Evolutionary conservation across 1,140 invertebrate species (phyloP).

Genomic region (Laupala kohalensis): DNA sequence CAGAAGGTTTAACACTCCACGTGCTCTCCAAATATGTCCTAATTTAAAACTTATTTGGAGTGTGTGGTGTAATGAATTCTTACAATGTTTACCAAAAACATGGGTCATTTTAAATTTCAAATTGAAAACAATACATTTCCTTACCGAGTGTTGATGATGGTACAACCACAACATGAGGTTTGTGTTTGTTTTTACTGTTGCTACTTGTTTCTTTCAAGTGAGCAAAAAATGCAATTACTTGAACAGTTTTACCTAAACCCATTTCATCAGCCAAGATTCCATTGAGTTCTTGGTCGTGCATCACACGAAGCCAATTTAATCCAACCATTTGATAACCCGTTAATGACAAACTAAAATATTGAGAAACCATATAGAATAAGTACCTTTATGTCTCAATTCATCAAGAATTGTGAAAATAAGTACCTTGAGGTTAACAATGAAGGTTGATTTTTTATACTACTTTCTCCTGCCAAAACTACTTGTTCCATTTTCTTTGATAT

Average conservation of each 20-base stretch:
- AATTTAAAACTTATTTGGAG: too few species aligned
- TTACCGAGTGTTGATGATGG: constrained; percentile 80
- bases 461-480: constrained; percentile 52
- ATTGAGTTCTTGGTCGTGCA: constrained; percentile 80
- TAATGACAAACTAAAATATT: constrained; percentile 43
- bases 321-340: constrained; percentile 87
- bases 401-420: neutral
- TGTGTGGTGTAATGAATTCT: too few species aligned
- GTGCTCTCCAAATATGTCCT: too few species aligned
- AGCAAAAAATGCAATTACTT: constrained; percentile 79
- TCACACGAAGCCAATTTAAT: constrained; percentile 82
- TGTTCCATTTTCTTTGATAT: constrained; percentile 54
- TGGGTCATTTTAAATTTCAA: too few species aligned
- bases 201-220: constrained; percentile 59
- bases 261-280: constrained; percentile 89
- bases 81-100: too few species aligned
- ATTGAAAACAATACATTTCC: constrained; percentile 3
- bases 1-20: too few species aligned
- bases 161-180: constrained; percentile 78
- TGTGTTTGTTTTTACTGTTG: constrained; percentile 27
- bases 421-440: constrained; percentile 38
- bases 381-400: neutral
- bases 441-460: constrained; percentile 52
- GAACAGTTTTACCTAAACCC: constrained; percentile 86
- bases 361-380: neutral